Evolutionary conservation across 2,113 vertebrate genomes (phyloP).

Genomic region (Toxostoma redivivum): DNA sequence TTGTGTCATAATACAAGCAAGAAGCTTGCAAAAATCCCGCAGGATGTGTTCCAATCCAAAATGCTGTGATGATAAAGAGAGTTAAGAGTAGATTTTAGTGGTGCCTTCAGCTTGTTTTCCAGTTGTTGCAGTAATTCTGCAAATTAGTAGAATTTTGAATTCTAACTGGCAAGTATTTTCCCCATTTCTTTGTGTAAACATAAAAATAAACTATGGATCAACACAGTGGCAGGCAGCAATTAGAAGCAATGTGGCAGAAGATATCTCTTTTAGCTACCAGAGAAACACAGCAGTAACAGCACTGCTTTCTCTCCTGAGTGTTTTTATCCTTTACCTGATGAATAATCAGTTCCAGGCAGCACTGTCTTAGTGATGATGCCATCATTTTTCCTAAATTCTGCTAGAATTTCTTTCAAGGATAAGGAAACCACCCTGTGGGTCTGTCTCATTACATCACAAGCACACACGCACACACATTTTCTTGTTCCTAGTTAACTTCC

Average conservation of each 20-base stretch:
- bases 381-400: neutral
- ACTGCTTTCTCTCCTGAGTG: neutral
- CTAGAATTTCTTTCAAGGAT: neutral
- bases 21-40: neutral
- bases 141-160: neutral
- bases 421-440: neutral
- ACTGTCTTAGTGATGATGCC: neutral
- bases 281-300: neutral
- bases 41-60: neutral
- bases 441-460: neutral
- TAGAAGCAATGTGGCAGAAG: neutral
- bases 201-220: neutral
- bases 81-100: neutral
- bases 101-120: neutral
- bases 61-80: neutral
- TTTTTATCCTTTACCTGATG: neutral
- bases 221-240: neutral
- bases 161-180: neutral
- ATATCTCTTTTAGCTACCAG: neutral
- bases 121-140: neutral
- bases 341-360: neutral
- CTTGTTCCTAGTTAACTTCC: constrained; percentile 24
- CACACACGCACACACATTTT: neutral
- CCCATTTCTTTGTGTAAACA: constrained; percentile 6
- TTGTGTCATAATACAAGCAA: neutral